These are phyloP conservation scores for Neofelis nebulosa DNA, from an alignment of 2,113 vertebrate species.

Conservation along the genomic window DNA sequence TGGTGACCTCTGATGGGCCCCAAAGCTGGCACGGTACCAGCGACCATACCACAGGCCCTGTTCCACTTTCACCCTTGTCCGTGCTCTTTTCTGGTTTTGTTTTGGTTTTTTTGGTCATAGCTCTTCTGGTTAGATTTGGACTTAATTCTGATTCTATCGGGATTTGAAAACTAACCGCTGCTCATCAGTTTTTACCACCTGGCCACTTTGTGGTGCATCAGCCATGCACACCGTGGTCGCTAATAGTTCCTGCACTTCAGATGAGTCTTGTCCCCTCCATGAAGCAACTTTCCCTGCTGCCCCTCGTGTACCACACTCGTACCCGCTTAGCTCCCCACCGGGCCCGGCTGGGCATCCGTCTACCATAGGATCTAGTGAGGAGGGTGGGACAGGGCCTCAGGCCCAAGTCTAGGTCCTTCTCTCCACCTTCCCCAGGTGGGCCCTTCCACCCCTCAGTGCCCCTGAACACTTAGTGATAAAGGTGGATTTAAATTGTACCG, in stretches of 20 bases:
- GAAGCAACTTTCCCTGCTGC: too few species aligned
- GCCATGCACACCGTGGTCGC: fast-evolving
- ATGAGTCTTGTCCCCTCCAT: background rate
- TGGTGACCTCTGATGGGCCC: fast-evolving
- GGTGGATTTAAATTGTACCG: background rate
- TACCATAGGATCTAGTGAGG: background rate
- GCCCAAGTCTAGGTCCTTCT: background rate
- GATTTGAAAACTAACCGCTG: fast-evolving
- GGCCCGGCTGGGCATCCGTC: background rate
- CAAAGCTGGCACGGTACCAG: fast-evolving
- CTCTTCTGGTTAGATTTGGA: too few species aligned
- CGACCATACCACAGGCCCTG: fast-evolving
- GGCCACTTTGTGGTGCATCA: fast-evolving
- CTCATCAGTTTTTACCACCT: fast-evolving
- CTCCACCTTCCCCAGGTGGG: background rate
- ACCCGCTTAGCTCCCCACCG: background rate
- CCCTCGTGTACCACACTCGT: fast-evolving
- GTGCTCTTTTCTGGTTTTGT: fast-evolving
- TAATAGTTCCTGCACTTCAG: fast-evolving
- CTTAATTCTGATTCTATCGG: fast-evolving
- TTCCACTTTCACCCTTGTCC: fast-evolving
- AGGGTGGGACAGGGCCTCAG: fast-evolving
- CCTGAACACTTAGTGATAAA: fast-evolving
- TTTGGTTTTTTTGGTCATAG: too few species aligned
- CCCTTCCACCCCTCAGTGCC: too few species aligned